A percentile compares a stretch with the other conserved stretches of the same genome.
These are phyloP conservation scores for Tromatobia lineatoria DNA, from an alignment of 2,888 invertebrate species.

Conservation along the genomic window DNA sequence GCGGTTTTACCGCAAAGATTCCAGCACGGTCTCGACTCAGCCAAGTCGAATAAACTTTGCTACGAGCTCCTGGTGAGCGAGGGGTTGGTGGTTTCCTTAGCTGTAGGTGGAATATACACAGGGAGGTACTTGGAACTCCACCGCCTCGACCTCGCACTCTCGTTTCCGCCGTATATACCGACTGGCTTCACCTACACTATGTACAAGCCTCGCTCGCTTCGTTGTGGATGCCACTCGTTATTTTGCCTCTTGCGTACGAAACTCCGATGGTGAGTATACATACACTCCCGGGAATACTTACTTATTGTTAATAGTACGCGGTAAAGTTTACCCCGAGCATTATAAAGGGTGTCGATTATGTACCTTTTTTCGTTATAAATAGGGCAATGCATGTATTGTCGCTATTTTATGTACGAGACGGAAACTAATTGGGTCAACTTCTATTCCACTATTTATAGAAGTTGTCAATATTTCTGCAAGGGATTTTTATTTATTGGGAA, in stretches of 20 bases:
- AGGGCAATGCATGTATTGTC: neutral
- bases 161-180: neutral
- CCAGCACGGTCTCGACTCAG: conserved; percentile 15
- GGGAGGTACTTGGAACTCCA: conserved; percentile 26
- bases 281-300: conserved; percentile 46
- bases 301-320: conserved; percentile 49
- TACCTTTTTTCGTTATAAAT: conserved; percentile 17
- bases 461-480: no score
- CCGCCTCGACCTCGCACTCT: conserved; percentile 8
- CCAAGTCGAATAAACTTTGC: conserved; percentile 56
- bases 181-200: neutral
- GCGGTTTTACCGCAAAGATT: conserved; percentile 52
- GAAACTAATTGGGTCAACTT: neutral
- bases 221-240: conserved; percentile 35
- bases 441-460: neutral
- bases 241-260: conserved; percentile 25
- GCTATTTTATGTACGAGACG: neutral
- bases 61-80: conserved; percentile 8
- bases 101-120: conserved; percentile 16
- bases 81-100: neutral
- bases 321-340: conserved; percentile 30
- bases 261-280: conserved; percentile 26
- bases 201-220: neutral
- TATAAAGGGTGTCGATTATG: conserved; percentile 42
- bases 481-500: no score